These are phyloP conservation scores for Stenodera caucasica DNA, from an alignment of 2,888 invertebrate species.

Conservation along the genomic window DNA sequence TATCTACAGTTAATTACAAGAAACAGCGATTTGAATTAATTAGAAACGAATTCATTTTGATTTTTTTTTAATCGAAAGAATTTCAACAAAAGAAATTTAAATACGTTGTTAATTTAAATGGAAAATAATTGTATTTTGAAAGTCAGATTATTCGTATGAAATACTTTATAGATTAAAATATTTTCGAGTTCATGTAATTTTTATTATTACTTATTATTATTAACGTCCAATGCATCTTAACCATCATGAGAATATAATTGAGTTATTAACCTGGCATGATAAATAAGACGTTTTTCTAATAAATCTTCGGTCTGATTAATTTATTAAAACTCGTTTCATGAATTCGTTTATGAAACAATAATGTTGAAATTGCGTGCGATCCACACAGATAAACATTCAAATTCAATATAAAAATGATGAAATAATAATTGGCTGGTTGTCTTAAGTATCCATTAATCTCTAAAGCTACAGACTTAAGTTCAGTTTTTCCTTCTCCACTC, in stretches of 20 bases:
- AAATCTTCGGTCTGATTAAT: neutral
- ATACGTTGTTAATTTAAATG: neutral
- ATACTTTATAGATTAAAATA: neutral
- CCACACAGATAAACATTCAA: too few species aligned
- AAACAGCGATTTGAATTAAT: neutral
- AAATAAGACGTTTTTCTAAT: neutral
- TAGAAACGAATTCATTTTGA: neutral
- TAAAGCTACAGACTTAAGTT: too few species aligned
- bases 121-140: neutral
- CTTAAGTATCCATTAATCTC: too few species aligned
- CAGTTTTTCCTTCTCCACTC: too few species aligned
- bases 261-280: neutral
- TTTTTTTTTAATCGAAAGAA: neutral
- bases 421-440: too few species aligned
- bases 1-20: constrained; percentile 3
- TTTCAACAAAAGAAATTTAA: neutral
- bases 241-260: neutral
- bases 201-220: too few species aligned
- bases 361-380: neutral
- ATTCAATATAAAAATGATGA: too few species aligned
- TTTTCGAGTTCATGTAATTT: neutral
- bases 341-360: too few species aligned
- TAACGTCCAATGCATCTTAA: neutral
- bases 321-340: neutral
- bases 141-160: constrained; percentile 6